Evolutionary conservation across 2,888 invertebrate genomes (phyloP), one percentile per base, ranked within the genome.

Genomic region (Lottia gigantea): DNA sequence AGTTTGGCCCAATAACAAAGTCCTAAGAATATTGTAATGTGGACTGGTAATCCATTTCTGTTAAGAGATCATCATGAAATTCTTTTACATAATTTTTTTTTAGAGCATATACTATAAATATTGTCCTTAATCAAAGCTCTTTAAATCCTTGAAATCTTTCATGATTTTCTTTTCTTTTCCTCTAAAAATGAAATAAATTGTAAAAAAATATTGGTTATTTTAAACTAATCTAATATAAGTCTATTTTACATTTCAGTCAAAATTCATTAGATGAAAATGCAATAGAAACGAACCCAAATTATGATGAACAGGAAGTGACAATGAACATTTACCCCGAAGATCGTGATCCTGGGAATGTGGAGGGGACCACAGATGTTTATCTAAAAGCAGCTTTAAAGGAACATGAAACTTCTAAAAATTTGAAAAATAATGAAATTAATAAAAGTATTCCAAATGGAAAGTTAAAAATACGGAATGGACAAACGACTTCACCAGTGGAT

Each of bases 241-340:
- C n/a, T 49, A n/a, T 67, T 64, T 67, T 68, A 66, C 62, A 11
- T 80, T 78, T 68, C 77, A 82, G 81, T 66, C 81, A 81, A 74
- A 78, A 81, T 65, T 81, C 81, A 46, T 71, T 85, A 70, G 83
- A 83, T 71, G 76, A 83, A 66, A 82, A 83, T 71, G 80, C 75
- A 23, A 77, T 83, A 14, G 80, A 79, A 15, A 67, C 75, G 19
- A 71, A 76, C 55, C 68, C 73, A 19, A 70, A 71, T 11, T 80
- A 73, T 61, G 80, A 82, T 70, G 82, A 80, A 73, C 83, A 84
- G 62, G 82, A 83, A 69, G 75, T 80, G 55, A 78, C 80, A 15
- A 78, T 83, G 78, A 80, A 82, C 62, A 69, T 78, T 4, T 79
- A 79, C 70, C 70, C 71, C 23, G 74, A 74, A 31, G 77, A 78